Evolutionary conservation across 2,888 invertebrate species (phyloP).

Genomic region (Caenorhabditis afra): DNA sequence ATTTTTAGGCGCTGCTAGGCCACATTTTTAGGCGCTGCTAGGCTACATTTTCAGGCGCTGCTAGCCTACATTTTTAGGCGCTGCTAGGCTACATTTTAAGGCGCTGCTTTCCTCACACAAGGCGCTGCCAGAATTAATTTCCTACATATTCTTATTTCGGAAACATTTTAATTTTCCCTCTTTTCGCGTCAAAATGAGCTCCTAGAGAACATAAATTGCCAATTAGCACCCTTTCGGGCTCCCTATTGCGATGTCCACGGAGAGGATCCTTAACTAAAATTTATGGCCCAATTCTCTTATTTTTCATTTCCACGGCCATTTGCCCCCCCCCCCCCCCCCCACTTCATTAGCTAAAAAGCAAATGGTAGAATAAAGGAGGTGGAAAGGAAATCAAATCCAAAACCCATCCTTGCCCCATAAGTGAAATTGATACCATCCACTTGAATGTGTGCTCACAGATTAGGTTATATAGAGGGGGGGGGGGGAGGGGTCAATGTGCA

Average conservation of each 20-base stretch:
- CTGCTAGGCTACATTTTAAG: too few relatives aligned
- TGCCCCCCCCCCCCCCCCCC: too few relatives aligned
- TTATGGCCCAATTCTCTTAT: neutral
- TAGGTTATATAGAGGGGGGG: constrained; percentile 26
- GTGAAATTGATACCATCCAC: constrained; percentile 46
- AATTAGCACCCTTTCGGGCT: constrained; percentile 19
- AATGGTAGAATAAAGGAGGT: neutral
- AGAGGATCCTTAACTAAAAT: neutral
- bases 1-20: too few relatives aligned
- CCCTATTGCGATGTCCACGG: neutral
- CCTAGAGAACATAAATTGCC: constrained; percentile 46
- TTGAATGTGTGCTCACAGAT: constrained; percentile 44
- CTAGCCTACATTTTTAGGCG: too few relatives aligned
- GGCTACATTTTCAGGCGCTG: too few relatives aligned
- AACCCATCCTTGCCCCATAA: constrained; percentile 21
- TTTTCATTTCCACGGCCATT: too few relatives aligned
- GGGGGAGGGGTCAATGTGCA: constrained; percentile 35
- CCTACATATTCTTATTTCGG: neutral
- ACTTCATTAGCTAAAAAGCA: neutral
- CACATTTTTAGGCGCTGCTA: too few relatives aligned
- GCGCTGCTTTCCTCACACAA: too few relatives aligned
- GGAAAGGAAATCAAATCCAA: constrained; percentile 15
- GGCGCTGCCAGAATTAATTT: too few relatives aligned
- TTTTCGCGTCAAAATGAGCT: too few relatives aligned
- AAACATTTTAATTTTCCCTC: too few relatives aligned